These are phyloP conservation scores for Siniperca scherzeri DNA, from an alignment of 2,797 vertebrate species.

Conservation along the genomic window DNA sequence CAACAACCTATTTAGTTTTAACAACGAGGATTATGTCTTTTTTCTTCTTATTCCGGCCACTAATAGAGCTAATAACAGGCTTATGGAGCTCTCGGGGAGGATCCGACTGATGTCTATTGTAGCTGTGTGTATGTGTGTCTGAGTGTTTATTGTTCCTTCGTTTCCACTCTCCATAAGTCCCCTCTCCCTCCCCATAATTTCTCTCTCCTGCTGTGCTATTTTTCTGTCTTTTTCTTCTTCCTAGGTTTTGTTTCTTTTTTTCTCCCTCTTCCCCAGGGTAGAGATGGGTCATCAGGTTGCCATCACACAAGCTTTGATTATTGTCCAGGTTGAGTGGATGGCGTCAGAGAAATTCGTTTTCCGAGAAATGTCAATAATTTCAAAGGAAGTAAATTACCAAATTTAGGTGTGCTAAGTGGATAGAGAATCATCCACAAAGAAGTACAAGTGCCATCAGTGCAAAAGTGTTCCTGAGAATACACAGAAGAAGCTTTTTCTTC, in stretches of 20 bases:
- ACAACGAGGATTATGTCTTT: slow-evolving; percentile 57
- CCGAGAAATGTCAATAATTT: slow-evolving; percentile 64
- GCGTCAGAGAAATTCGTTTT: slow-evolving; percentile 50
- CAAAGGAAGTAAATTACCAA: slow-evolving; percentile 46
- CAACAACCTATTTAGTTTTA: slow-evolving; percentile 26
- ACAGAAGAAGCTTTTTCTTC: not conserved
- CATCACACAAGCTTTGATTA: slow-evolving; percentile 67
- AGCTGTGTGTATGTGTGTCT: slow-evolving; percentile 38
- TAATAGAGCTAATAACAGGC: slow-evolving; percentile 72
- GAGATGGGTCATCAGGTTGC: slow-evolving; percentile 56
- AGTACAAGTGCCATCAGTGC: slow-evolving; percentile 12
- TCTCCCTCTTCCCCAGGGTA: slow-evolving; percentile 10
- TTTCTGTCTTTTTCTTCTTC: slow-evolving; percentile 43
- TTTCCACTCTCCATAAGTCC: slow-evolving; percentile 57
- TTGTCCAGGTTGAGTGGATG: slow-evolving; percentile 48
- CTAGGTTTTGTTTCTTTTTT: slow-evolving; percentile 44
- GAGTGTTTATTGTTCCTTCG: slow-evolving; percentile 60
- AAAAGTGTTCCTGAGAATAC: not conserved
- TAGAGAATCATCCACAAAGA: slow-evolving; percentile 15
- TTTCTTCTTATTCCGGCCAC: slow-evolving; percentile 56
- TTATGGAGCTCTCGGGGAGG: slow-evolving; percentile 56
- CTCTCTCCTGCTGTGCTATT: slow-evolving; percentile 57
- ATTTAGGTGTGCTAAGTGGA: slow-evolving; percentile 14
- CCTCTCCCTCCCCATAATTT: slow-evolving; percentile 30
- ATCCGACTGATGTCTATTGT: slow-evolving; percentile 61